Conservation (phyloP, 2,888 invertebrate genomes). For the Epirrita christyi region DNA sequence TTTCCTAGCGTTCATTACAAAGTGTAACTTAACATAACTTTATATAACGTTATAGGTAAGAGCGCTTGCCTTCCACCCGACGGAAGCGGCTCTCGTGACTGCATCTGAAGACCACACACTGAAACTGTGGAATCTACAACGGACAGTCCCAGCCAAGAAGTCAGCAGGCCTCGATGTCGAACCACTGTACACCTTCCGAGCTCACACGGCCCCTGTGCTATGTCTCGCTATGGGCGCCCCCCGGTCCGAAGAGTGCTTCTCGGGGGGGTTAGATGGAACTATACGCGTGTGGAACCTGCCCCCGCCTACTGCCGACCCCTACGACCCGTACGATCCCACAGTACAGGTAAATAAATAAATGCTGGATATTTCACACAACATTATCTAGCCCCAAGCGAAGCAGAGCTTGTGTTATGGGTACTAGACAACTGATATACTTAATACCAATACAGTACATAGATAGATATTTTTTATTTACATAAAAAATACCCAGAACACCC, state of each 20-base stretch:
- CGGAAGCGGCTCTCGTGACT: constrained; percentile 97
- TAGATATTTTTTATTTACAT: no score
- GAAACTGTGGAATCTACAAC: constrained; percentile 99
- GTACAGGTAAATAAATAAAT: constrained; percentile 90
- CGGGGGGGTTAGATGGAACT: constrained; percentile 96
- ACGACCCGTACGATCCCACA: constrained; percentile 97
- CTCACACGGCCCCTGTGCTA: constrained; percentile 96
- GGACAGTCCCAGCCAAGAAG: constrained; percentile 98
- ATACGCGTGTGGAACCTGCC: constrained; percentile 99
- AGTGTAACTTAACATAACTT: no score
- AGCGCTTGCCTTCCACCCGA: constrained; percentile 96
- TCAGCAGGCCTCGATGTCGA: constrained; percentile 98
- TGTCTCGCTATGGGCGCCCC: constrained; percentile 97
- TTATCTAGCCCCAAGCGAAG: no score
- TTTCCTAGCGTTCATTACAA: no score
- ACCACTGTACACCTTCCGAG: constrained; percentile 99
- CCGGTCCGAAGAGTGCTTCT: constrained; percentile 98
- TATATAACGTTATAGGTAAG: constrained; percentile 87
- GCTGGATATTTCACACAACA: no score
- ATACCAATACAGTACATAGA: no score
- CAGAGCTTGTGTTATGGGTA: no score
- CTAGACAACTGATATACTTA: no score
- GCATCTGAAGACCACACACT: constrained; percentile 99
- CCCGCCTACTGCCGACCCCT: constrained; percentile 97
- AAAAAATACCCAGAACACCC: no score